Evolutionary conservation across 64 coral and sea anemone genomes (phyloP).

Genomic region (Dendrophyllia cribrosa): DNA sequence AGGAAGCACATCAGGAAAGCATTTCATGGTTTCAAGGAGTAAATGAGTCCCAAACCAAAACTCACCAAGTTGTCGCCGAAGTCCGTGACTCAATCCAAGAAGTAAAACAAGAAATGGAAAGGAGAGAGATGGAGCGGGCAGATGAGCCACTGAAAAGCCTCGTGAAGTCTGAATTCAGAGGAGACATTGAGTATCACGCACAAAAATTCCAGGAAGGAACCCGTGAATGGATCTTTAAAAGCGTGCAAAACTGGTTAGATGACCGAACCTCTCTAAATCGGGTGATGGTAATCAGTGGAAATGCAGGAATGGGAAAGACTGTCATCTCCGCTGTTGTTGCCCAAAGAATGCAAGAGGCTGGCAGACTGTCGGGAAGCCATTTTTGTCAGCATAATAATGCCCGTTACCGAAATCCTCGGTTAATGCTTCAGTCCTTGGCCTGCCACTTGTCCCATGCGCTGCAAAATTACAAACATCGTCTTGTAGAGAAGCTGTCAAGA

Average conservation of each 20-base stretch:
- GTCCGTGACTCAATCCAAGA: not conserved
- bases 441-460: constrained; percentile 14
- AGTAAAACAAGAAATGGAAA: constrained; percentile 24
- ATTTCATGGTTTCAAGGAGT: too few relatives aligned
- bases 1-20: too few relatives aligned
- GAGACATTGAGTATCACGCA: constrained; percentile 39
- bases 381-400: constrained; percentile 23
- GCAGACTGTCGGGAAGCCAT: not conserved
- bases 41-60: too few relatives aligned
- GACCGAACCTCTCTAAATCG: not conserved
- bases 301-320: constrained; percentile 54
- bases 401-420: constrained; percentile 14
- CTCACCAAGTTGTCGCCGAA: too few relatives aligned
- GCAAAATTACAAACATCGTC: constrained; percentile 13
- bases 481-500: constrained; percentile 28
- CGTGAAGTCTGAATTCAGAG: constrained; percentile 12
- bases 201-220: constrained; percentile 42
- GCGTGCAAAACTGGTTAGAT: constrained; percentile 28
- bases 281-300: constrained; percentile 35
- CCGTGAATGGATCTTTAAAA: constrained; percentile 38
- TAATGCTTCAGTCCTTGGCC: constrained; percentile 51
- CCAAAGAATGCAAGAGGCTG: constrained; percentile 6
- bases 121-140: not conserved
- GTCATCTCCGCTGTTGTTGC: constrained; percentile 31
- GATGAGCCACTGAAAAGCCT: not conserved